Evolutionary conservation across 2,113 vertebrate genomes (phyloP), one percentile per base, ranked within the genome.

Genomic region (Prietella phreatophila): DNA sequence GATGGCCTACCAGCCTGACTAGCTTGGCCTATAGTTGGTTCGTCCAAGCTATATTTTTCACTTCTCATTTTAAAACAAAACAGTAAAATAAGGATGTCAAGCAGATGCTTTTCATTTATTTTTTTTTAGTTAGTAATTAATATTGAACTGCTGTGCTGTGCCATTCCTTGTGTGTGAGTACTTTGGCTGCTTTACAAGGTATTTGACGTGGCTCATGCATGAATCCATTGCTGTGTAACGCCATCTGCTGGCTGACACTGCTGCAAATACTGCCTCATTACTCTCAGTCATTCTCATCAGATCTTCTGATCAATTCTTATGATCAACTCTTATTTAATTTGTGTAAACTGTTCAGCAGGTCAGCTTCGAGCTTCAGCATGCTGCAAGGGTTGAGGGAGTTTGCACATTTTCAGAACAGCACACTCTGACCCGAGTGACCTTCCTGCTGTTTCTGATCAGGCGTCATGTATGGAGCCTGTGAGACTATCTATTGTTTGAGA

Each of bases 401-500:
- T 61, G 84, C n/a, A 39, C 42, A 47, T 80, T 22, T 67, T 19
- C 79, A 58, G 36, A 65, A 61, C 60, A 73, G 6, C 39, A 4
- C 7, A 5, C n/a, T 85, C 55, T 60, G 56, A 73, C 73, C 63
- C 10, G 8, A 33, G 42, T 82, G 85, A 85, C 85, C 87, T 88
- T 79, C 65, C 61, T 65, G 78, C n/a, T 56, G 78, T 86, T 86
- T 88, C 82, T 25, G 61, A 22, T 19, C 61, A 9, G 19, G 25
- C 6, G 53, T 67, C 83, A 63, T 84, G 69, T 84, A 81, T 39
- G 71, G 53, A 86, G 39, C 25, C 9, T 30, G 33, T 53, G 36
- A 84, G 82, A 58, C 56, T 30, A 14, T 56, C 61, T 73, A 85
- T 89, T 89, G 86, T 91, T 89, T 88, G 75, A 87, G 47, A 84